phyloP scores from a whole-genome alignment of 53 echinoderm and acorn worm genomes.

The Luidia sarsii region DNA sequence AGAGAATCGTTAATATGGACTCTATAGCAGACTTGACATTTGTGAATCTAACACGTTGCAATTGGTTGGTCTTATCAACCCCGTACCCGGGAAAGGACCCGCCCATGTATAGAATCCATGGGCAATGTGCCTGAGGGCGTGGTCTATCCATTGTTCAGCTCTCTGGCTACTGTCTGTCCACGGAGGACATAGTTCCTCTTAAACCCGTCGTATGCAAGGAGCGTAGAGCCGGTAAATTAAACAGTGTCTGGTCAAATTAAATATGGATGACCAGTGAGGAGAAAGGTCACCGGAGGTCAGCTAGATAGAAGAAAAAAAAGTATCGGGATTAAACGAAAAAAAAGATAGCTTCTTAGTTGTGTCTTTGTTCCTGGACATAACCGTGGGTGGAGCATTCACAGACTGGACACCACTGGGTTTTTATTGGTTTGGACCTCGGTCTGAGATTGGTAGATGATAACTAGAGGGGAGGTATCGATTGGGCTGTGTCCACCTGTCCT shows the following conservation, averaged over 20 bases:
- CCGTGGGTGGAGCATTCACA: not conserved
- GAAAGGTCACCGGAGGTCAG: constrained; percentile 38
- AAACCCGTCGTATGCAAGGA: constrained; percentile 3
- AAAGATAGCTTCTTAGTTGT: too few species aligned
- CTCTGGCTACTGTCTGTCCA: constrained; percentile 39
- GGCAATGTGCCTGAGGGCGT: not conserved
- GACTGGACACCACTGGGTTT: not conserved
- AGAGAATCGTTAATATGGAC: too few species aligned
- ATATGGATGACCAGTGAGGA: not conserved
- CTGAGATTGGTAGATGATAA: constrained; percentile 36
- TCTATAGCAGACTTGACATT: too few species aligned
- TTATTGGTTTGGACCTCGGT: constrained; percentile 25
- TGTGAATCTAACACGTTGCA: too few species aligned
- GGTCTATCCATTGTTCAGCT: constrained; percentile 21
- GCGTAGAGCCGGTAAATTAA: constrained; percentile 51
- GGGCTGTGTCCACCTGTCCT: constrained; percentile 32
- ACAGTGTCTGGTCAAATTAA: constrained; percentile 47
- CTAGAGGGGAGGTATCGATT: constrained; percentile 46
- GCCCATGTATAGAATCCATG: not conserved
- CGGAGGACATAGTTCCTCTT: too few species aligned
- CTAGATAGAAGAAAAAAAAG: not conserved
- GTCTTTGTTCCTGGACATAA: too few species aligned
- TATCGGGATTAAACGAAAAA: too few species aligned
- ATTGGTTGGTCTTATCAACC: too few species aligned
- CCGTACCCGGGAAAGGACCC: not conserved